Evolutionary conservation across 2,888 invertebrate species (phyloP), one percentile per base, ranked within the genome.

Genomic region (Aplocera efformata): DNA sequence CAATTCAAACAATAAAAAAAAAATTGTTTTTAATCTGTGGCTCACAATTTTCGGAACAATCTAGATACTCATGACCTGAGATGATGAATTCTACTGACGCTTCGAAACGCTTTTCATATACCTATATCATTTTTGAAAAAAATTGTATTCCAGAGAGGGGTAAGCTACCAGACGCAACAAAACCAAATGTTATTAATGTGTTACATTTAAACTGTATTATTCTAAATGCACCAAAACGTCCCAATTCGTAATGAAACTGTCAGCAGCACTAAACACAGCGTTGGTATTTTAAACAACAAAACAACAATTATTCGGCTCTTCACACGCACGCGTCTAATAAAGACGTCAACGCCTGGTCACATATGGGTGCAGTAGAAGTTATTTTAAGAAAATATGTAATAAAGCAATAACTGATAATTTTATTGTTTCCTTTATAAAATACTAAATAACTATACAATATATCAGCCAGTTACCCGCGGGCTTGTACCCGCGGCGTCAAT

Each of bases 281-380:
- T 83, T 81, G 84, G 84, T 71, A 66, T 65, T 72, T 73, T 74
- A 76, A 75, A 71, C 70, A 59, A 62, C 73, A 74, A 79, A 79
- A 73, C 64, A 67, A 74, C 75, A 79, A 84, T 81, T 77, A 83
- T 79, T 72, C 47, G 51, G 63, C 67, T 72, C 81, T 82, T 83
- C 84, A 82, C 85, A 84, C 79, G 75, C 61, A 62, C 60, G 48
- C 58, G 50, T 47, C 53, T 50, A 60, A 77, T 86, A 79, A 86
- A 85, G 76, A 72, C 66, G 79, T 86, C 85, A 83, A 64, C 85
- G 59, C 62, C 35, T 51, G 37, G 43, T 56, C 71, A 76, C 85
- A 86, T 65, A 70, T 84, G 84, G 73, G 45, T 40, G 58, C 53
- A 52, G 38, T 43, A 60, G 54, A 56, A 59, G 56, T 66, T 70